Evolutionary conservation across 1,140 invertebrate species (phyloP).

Genomic region (Pemphigus obesinymphae): DNA sequence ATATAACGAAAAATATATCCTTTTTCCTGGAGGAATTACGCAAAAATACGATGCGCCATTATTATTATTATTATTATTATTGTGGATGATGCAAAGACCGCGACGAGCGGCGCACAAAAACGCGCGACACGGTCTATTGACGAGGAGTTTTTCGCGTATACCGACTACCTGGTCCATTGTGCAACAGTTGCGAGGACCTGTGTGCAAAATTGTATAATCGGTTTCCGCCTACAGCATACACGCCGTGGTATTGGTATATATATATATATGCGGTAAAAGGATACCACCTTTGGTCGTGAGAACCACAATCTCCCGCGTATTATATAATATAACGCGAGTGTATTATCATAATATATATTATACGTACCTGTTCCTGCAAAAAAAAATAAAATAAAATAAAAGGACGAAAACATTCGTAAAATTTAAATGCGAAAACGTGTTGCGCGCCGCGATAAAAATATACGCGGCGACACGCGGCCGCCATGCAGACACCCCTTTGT

Average conservation of each 20-base stretch:
- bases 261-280: not conserved
- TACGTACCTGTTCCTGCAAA: not conserved
- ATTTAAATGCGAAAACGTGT: constrained; percentile 25
- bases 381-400: no score
- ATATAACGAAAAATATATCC: not conserved
- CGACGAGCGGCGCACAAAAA: constrained; percentile 1
- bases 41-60: constrained; percentile 18
- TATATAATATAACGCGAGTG: not conserved
- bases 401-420: not conserved
- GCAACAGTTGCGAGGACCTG: constrained; percentile 33
- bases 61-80: no score
- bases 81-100: constrained; percentile 2
- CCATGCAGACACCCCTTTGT: constrained; percentile 13
- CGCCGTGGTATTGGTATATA: not conserved
- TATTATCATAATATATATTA: not conserved
- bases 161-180: constrained; percentile 32
- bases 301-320: not conserved
- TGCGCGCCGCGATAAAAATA: constrained; percentile 10
- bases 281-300: constrained; percentile 16
- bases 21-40: constrained; percentile 32
- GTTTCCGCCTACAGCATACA: constrained; percentile 21
- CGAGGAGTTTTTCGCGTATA: not conserved
- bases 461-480: not conserved
- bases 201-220: constrained; percentile 37
- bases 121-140: constrained; percentile 20